phyloP scores from a whole-genome alignment of 2,888 invertebrate species.

The Eugnorisma glareosa region DNA sequence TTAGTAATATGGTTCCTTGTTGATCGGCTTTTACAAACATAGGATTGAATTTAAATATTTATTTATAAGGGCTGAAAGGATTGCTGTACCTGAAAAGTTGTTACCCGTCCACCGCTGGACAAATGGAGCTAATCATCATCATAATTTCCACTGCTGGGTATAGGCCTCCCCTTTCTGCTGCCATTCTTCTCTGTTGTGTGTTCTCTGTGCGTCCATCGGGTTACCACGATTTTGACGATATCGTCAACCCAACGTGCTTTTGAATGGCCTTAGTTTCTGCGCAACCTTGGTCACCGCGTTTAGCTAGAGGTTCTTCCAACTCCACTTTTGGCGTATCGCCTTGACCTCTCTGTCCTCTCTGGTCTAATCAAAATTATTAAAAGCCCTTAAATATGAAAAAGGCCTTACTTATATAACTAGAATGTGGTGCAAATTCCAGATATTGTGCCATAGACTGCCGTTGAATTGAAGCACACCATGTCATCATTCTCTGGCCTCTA shows the following conservation, averaged over 20 bases:
- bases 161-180: neutral
- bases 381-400: neutral
- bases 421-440: neutral
- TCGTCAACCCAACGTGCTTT: neutral
- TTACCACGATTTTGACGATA: neutral
- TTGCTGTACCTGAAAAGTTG: too few species aligned
- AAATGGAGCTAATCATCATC: neutral
- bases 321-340: neutral
- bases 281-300: neutral
- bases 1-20: conserved; percentile 23
- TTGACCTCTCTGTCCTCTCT: neutral
- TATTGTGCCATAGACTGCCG: neutral
- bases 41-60: neutral
- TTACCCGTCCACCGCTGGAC: too few species aligned
- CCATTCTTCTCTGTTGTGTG: neutral
- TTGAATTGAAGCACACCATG: neutral
- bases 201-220: neutral
- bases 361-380: neutral
- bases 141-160: neutral
- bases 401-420: neutral
- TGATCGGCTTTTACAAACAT: conserved; percentile 15
- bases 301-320: neutral
- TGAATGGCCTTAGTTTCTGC: neutral
- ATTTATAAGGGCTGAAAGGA: too few species aligned
- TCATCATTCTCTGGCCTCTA: neutral